Evolutionary conservation across 92 coral and sea anemone genomes (phyloP).

Genomic region (Palythoa caribaeorum): DNA sequence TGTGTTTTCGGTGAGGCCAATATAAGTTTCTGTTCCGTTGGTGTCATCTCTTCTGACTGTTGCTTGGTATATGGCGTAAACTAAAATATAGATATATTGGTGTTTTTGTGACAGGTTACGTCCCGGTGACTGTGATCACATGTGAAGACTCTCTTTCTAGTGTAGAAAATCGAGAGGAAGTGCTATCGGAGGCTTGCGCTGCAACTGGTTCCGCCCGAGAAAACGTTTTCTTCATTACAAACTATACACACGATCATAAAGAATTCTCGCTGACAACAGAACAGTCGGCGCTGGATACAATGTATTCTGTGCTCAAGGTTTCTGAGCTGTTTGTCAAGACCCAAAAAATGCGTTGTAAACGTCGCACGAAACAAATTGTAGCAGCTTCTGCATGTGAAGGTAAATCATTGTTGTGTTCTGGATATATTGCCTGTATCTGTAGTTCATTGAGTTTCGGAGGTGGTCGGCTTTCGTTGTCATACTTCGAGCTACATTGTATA

Average conservation of each 20-base stretch:
- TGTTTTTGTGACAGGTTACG: conserved; percentile 59
- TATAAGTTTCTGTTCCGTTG: too few species aligned
- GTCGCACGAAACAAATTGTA: conserved; percentile 9
- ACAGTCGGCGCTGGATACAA: conserved; percentile 70
- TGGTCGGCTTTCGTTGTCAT: not conserved
- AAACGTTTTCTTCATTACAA: conserved; percentile 74
- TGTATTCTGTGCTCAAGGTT: conserved; percentile 66
- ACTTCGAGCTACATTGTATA: not conserved
- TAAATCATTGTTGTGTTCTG: not conserved
- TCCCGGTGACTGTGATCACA: conserved; percentile 84
- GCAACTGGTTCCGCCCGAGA: conserved; percentile 77
- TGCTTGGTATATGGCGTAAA: too few species aligned
- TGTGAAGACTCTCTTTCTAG: conserved; percentile 66
- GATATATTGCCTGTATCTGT: not conserved
- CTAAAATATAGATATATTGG: too few species aligned
- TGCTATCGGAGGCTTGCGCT: conserved; percentile 66
- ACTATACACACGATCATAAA: conserved; percentile 62
- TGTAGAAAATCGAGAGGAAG: conserved; percentile 55
- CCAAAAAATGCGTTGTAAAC: conserved; percentile 61
- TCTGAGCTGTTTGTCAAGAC: conserved; percentile 76
- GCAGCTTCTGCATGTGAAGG: conserved; percentile 5
- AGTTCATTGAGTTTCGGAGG: not conserved
- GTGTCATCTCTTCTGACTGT: too few species aligned
- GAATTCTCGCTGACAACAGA: conserved; percentile 60
- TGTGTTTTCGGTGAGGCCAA: too few species aligned